Evolutionary conservation across 1,140 invertebrate species (phyloP).

Genomic region (Trichonephila clavata): DNA sequence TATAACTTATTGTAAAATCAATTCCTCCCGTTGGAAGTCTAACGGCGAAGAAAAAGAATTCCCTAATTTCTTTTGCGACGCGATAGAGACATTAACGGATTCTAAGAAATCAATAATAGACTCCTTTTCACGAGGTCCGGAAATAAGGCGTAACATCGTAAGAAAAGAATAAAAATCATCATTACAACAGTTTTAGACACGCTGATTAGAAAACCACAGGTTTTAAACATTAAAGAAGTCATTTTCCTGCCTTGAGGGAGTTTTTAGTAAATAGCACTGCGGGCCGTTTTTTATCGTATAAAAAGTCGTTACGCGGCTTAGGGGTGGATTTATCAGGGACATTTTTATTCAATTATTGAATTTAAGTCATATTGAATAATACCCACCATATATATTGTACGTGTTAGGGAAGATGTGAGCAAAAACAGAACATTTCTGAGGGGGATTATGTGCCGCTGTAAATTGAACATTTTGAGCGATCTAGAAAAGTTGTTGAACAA

Average conservation of each 20-base stretch:
- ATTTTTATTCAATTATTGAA: conserved; percentile 13
- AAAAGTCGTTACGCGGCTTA: neutral
- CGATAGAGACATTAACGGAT: conserved; percentile 52
- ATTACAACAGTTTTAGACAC: conserved; percentile 31
- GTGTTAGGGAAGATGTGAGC: neutral
- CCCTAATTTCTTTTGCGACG: conserved; percentile 57
- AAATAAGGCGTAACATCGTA: conserved; percentile 45
- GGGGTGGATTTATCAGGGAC: neutral
- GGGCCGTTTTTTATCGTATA: neutral
- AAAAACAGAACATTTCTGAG: too few relatives aligned
- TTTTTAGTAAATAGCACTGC: neutral
- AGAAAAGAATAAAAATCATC: conserved; percentile 41
- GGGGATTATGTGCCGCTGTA: neutral
- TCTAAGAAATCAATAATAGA: conserved; percentile 53
- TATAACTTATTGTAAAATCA: conserved; percentile 65
- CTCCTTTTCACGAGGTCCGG: conserved; percentile 4
- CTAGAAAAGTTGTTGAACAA: neutral
- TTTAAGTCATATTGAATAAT: neutral
- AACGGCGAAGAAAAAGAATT: conserved; percentile 6
- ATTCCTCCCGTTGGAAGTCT: neutral
- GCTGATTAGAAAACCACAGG: conserved; percentile 51
- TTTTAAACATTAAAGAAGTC: neutral
- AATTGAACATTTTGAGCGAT: neutral
- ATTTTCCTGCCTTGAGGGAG: neutral
- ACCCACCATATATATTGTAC: neutral